Percentiles rank a stretch among this genome's conserved stretches.
Conservation (phyloP, 2,888 invertebrate species). For the Hypercompe scribonia region DNA sequence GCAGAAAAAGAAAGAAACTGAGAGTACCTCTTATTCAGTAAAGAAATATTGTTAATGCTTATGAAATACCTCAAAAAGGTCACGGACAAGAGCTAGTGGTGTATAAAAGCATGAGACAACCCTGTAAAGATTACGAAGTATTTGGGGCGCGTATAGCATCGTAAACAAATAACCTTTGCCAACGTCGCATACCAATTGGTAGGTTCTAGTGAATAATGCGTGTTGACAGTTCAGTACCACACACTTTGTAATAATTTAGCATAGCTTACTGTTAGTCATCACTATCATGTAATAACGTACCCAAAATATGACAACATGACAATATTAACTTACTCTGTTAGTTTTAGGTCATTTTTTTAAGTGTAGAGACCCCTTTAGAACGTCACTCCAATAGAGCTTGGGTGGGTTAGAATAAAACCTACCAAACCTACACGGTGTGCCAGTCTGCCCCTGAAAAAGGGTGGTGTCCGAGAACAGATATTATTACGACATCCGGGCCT, state of each 20-base stretch:
- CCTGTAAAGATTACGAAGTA: constrained; percentile 33
- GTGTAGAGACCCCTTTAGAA: too few species aligned
- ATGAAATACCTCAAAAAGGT: background rate
- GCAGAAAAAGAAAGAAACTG: background rate
- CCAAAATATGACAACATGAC: background rate
- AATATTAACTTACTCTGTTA: too few species aligned
- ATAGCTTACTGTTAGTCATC: background rate
- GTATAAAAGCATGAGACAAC: background rate
- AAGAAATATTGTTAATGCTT: background rate
- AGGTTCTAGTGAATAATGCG: constrained; percentile 50
- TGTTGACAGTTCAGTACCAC: constrained; percentile 52
- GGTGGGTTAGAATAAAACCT: too few species aligned
- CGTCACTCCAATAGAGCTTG: too few species aligned
- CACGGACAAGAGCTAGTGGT: background rate
- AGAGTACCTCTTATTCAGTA: background rate
- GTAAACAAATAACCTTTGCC: constrained; percentile 79
- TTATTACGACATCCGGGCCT: too few species aligned
- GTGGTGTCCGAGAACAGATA: too few species aligned
- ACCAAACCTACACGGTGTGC: too few species aligned
- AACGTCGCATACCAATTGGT: constrained; percentile 59
- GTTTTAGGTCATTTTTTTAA: too few species aligned
- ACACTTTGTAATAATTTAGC: constrained; percentile 19
- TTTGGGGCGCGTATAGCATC: constrained; percentile 74
- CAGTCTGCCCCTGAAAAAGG: too few species aligned
- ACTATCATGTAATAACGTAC: background rate